Evolutionary conservation across 2,888 invertebrate genomes (phyloP).

Genomic region (Andrena bicolor): DNA sequence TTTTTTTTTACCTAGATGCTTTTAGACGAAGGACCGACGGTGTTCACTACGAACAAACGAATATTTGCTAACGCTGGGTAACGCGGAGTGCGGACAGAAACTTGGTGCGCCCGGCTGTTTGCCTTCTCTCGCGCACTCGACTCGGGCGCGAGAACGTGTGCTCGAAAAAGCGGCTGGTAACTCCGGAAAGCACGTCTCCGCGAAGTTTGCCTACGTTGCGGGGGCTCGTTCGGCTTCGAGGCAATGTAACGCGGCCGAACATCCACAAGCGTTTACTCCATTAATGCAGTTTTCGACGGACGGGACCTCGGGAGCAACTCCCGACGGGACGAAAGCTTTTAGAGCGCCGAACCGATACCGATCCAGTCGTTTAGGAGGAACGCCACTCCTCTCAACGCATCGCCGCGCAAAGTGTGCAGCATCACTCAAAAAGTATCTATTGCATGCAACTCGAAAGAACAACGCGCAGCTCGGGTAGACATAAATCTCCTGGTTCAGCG

Average conservation of each 20-base stretch:
- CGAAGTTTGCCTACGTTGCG: constrained; percentile 26
- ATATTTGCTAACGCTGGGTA: constrained; percentile 16
- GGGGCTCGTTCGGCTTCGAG: constrained; percentile 19
- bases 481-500: no score
- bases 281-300: constrained; percentile 36
- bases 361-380: background rate
- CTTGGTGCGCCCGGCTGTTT: constrained; percentile 25
- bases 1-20: background rate
- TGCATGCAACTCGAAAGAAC: no score
- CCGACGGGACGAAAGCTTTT: background rate
- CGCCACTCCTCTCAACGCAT: background rate
- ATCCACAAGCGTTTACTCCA: constrained; percentile 19
- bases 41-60: background rate
- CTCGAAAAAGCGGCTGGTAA: constrained; percentile 24
- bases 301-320: background rate
- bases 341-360: background rate
- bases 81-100: background rate
- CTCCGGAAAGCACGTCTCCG: constrained; percentile 6
- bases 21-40: background rate
- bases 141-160: background rate
- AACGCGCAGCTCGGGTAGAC: no score
- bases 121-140: constrained; percentile 20
- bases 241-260: constrained; percentile 16
- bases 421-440: no score
- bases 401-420: background rate